Base-by-base conservation (phyloP, 2,797 vertebrate genomes). In the Alouatta caraya region DNA sequence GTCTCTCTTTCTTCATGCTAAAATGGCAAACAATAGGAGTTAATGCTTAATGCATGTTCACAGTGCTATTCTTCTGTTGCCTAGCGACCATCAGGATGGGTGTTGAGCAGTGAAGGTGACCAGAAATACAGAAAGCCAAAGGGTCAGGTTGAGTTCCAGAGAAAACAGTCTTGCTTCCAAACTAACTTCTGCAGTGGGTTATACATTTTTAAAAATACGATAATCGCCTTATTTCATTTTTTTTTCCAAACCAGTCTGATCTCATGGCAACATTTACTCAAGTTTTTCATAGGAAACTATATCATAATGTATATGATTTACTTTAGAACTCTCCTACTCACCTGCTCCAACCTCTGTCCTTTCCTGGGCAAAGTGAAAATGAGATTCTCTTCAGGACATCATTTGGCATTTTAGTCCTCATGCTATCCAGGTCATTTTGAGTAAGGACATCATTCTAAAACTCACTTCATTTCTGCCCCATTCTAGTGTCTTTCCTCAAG, bases 41-140 rank as follows among this genome's bases (percentile, higher is more conserved):
- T 95, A 95, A 96, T 98, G 81, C 75, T 96, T 96, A 97, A 97
- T 98, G 97, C 9, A 0, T 97, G 97, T 97, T 97, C 98, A 94
- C 75, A 88, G 55, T 80, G 48, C 88, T 96, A 75, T 91, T 95
- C 96, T 93, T 84, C 86, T 50, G 98, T 98, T 98, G 98, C 98
- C 90, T 98, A 97, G 98, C 12, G 2, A 98, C 97, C 6, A 1
- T n/a, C 94, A 92, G 83, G 82, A 64, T 95, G 39, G 91, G 50
- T 95, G 85, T 28, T 89, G 88, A 97, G 13, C 92, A 94, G 52
- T 93, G 83, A 95, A 88, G 80, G 70, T 97, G 46, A 93, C 73
- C 96, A 98, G 97, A 96, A 97, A 97, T 52, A 75, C 70, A 97
- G 30, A 90, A 95, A 83, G 80, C 75, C 93, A 88, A 94, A 61